Conservation (phyloP, 2,113 vertebrate species). For the Chloebia gouldiae region DNA sequence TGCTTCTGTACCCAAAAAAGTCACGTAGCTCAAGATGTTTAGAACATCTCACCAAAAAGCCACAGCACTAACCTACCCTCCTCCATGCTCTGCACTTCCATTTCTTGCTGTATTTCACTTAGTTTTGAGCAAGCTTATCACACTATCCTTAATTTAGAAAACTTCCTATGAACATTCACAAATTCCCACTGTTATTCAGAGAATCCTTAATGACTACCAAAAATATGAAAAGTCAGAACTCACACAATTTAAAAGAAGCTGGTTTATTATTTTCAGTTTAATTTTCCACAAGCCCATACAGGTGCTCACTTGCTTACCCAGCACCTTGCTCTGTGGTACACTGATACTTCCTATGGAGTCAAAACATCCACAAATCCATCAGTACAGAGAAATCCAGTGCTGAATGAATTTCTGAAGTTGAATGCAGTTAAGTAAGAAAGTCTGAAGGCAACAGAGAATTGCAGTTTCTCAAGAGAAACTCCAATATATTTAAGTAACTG, state of each 20-base stretch:
- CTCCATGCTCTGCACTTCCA: neutral
- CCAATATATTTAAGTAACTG: neutral
- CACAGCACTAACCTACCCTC: neutral
- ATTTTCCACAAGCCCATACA: fast-evolving
- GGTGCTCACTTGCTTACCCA: neutral
- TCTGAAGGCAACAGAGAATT: neutral
- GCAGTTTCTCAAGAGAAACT: neutral
- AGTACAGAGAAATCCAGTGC: neutral
- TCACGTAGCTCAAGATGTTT: neutral
- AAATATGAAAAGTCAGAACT: neutral
- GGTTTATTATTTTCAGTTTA: neutral
- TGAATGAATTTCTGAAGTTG: neutral
- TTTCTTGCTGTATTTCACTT: neutral
- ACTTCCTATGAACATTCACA: neutral
- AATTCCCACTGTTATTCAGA: neutral
- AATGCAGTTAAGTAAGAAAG: neutral
- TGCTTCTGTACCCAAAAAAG: neutral
- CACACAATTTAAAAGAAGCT: neutral
- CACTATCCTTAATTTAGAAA: neutral
- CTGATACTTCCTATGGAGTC: neutral
- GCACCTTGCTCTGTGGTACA: neutral
- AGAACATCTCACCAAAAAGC: neutral
- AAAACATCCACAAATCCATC: neutral
- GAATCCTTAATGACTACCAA: neutral
- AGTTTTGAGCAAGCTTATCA: neutral